Percentiles rank a stretch among this genome's conserved stretches.
Conservation (phyloP, 1,140 invertebrate species). For the Probaryconus sp. region DNA sequence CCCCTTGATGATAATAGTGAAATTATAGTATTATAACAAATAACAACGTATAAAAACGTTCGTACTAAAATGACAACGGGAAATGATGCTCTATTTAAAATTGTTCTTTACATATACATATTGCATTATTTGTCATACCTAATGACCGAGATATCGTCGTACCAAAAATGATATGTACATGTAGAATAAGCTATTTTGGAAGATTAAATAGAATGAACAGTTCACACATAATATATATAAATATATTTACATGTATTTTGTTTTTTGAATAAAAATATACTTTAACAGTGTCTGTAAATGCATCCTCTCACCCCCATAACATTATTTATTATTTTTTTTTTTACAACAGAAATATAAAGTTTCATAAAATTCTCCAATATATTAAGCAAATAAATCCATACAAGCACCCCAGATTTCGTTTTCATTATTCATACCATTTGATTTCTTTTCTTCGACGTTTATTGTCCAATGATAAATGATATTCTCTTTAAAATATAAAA, state of each 20-base stretch:
- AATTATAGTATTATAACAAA: no score
- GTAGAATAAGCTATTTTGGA: slow-evolving; percentile 38
- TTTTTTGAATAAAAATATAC: slow-evolving; percentile 39
- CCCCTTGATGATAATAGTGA: no score
- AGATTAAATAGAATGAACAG: slow-evolving; percentile 20
- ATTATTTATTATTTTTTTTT: slow-evolving; percentile 1
- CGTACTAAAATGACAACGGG: slow-evolving; percentile 18
- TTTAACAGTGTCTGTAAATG: slow-evolving; percentile 15
- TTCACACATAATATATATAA: no score
- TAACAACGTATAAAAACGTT: no score
- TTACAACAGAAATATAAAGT: not conserved
- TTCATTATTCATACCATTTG: no score
- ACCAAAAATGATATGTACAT: slow-evolving; percentile 34
- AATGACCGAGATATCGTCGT: slow-evolving; percentile 27
- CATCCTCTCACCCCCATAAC: no score
- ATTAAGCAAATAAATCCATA: no score
- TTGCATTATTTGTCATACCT: slow-evolving; percentile 17
- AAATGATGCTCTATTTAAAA: no score
- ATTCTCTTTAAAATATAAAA: slow-evolving; percentile 22
- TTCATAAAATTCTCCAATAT: no score
- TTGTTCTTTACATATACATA: no score
- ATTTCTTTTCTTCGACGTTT: no score
- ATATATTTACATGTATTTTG: slow-evolving; percentile 47
- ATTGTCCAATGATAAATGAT: slow-evolving; percentile 42
- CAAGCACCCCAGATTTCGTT: no score